These are phyloP conservation scores for Porites cylindrica DNA, from an alignment of 92 coral and sea anemone species.

Conservation along the genomic window DNA sequence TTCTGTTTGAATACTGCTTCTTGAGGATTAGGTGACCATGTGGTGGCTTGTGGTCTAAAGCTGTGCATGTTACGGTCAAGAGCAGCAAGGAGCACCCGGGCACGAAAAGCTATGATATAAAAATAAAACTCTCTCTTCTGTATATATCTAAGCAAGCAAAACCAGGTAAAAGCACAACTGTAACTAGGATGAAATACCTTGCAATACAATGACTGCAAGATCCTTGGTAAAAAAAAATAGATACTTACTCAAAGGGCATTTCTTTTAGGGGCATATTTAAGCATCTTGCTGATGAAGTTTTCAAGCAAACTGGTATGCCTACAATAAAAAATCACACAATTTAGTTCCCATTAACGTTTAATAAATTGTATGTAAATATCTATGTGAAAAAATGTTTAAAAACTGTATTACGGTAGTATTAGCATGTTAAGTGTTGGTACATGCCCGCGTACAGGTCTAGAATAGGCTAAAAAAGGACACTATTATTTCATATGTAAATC, in stretches of 20 bases:
- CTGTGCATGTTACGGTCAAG: constrained; percentile 23
- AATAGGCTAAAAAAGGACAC: too few species aligned
- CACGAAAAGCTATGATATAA: not conserved
- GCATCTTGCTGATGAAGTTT: constrained; percentile 42
- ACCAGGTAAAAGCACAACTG: too few species aligned
- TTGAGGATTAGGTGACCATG: constrained; percentile 9
- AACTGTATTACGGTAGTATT: not conserved
- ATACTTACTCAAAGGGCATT: constrained; percentile 23
- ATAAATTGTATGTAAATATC: too few species aligned
- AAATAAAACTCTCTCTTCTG: not conserved
- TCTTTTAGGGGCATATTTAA: constrained; percentile 44
- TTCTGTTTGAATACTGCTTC: constrained; percentile 4
- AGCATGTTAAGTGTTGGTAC: too few species aligned
- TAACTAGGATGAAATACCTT: too few species aligned
- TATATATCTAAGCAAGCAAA: not conserved
- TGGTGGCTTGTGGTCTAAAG: constrained; percentile 7
- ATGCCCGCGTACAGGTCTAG: too few species aligned
- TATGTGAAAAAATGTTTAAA: not conserved
- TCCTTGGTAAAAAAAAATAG: too few species aligned
- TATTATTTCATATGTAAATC: not conserved
- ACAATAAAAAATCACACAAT: not conserved
- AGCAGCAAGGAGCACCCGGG: not conserved
- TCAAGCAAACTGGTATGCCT: constrained; percentile 39
- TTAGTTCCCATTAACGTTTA: too few species aligned
- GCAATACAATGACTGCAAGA: too few species aligned